Conservation (phyloP, 1,140 invertebrate genomes). For the Danaus plexippus region DNA sequence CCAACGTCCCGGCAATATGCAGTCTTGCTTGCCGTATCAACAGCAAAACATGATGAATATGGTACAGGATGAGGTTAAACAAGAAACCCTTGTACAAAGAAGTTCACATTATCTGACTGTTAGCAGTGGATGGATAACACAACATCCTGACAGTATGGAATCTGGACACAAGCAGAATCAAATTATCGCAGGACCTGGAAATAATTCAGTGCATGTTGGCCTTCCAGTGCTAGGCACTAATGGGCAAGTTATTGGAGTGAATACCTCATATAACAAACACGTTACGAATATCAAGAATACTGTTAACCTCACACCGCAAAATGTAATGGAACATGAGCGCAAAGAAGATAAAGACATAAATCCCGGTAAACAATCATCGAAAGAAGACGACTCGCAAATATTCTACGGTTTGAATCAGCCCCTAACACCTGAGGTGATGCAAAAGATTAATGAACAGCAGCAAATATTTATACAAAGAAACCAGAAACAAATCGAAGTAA, state of each 20-base stretch:
- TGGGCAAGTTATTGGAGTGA: conserved; percentile 73
- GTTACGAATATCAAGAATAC: conserved; percentile 39
- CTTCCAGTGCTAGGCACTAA: conserved; percentile 70
- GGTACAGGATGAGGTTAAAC: conserved; percentile 46
- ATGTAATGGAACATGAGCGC: conserved; percentile 32
- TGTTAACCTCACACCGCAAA: conserved; percentile 29
- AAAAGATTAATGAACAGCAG: conserved; percentile 74
- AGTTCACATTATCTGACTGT: conserved; percentile 64
- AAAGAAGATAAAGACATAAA: conserved; percentile 52
- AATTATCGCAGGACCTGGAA: conserved; percentile 21
- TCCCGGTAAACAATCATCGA: conserved; percentile 24
- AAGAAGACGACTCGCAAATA: conserved; percentile 60
- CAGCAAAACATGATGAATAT: conserved; percentile 41
- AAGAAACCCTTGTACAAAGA: conserved; percentile 52
- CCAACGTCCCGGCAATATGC: conserved; percentile 34
- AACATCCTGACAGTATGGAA: conserved; percentile 48
- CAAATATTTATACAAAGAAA: conserved; percentile 73
- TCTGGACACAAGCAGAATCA: conserved; percentile 33
- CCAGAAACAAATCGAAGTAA: conserved; percentile 71
- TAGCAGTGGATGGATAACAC: conserved; percentile 62
- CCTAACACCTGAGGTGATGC: conserved; percentile 71
- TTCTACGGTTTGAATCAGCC: conserved; percentile 63
- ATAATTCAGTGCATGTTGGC: conserved; percentile 39
- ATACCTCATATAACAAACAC: conserved; percentile 58
- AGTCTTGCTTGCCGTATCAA: conserved; percentile 31